Percentiles rank a stretch among this genome's conserved stretches.
Evolutionary conservation across 1,140 invertebrate species (phyloP).

Genomic region (Ctenoplectra terminalis): DNA sequence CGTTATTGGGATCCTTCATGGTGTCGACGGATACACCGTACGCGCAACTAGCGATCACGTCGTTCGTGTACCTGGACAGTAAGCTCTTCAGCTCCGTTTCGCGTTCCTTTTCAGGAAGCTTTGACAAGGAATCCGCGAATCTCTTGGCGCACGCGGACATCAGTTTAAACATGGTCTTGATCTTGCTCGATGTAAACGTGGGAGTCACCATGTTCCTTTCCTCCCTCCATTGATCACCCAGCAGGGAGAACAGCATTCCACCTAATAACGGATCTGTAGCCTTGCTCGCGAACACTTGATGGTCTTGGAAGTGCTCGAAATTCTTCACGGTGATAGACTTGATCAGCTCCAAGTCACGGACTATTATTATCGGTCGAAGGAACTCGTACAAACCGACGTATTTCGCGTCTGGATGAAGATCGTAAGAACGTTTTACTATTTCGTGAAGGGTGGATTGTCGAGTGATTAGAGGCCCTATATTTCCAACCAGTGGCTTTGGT

Average conservation of each 20-base stretch:
- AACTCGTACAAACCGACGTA: conserved; percentile 70
- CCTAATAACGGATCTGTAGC: conserved; percentile 70
- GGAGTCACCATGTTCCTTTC: conserved; percentile 71
- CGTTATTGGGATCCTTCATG: conserved; percentile 82
- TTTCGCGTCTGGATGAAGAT: conserved; percentile 45
- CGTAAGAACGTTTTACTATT: conserved; percentile 30
- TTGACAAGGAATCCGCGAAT: conserved; percentile 67
- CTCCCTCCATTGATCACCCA: conserved; percentile 72
- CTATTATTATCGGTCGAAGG: conserved; percentile 68
- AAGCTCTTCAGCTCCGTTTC: conserved; percentile 30
- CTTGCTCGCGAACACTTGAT: conserved; percentile 68
- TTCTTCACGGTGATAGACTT: conserved; percentile 71
- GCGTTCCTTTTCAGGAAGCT: not conserved
- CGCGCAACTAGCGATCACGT: conserved; percentile 83
- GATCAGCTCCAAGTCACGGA: conserved; percentile 78
- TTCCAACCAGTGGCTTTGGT: too few relatives aligned
- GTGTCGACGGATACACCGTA: conserved; percentile 47
- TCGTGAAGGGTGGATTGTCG: too few relatives aligned
- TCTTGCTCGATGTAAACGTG: conserved; percentile 75
- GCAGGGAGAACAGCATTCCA: conserved; percentile 72
- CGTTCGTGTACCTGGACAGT: conserved; percentile 83
- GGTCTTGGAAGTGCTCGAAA: conserved; percentile 76
- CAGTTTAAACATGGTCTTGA: conserved; percentile 71
- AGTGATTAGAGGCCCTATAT: too few relatives aligned
- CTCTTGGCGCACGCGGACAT: conserved; percentile 56